These are phyloP conservation scores for Neodiprion fabricii DNA, from an alignment of 1,140 invertebrate genomes.

Conservation along the genomic window DNA sequence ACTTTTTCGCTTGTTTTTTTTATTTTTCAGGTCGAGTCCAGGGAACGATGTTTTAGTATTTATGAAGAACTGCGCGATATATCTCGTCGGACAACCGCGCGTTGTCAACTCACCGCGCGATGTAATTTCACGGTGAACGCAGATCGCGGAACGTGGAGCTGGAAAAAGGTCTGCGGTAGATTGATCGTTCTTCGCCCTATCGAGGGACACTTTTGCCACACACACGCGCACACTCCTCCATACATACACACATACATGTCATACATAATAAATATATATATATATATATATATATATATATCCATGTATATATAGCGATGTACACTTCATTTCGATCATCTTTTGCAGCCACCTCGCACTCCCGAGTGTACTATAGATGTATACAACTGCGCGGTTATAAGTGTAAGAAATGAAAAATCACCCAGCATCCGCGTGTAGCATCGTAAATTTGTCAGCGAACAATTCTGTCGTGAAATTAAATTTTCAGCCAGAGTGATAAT, in stretches of 20 bases:
- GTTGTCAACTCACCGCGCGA: slow-evolving; percentile 15
- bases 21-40: background rate
- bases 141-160: background rate
- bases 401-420: too few species aligned
- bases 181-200: slow-evolving; percentile 9
- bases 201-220: too few species aligned
- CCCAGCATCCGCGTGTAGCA: too few species aligned
- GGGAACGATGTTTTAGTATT: slow-evolving; percentile 16
- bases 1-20: slow-evolving; percentile 1
- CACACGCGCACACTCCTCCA: background rate
- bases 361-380: too few species aligned
- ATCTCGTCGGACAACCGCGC: slow-evolving; percentile 10
- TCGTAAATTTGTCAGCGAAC: too few species aligned
- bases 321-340: too few species aligned
- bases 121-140: slow-evolving; percentile 13
- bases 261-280: background rate
- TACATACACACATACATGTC: background rate
- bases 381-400: too few species aligned
- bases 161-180: background rate
- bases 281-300: background rate
- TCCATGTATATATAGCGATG: too few species aligned
- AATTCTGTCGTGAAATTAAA: too few species aligned
- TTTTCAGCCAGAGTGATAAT: too few species aligned
- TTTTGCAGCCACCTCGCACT: too few species aligned
- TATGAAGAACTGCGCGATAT: background rate